Base-by-base conservation (phyloP, 2,888 invertebrate genomes). In the Aleiodes testaceus region DNA sequence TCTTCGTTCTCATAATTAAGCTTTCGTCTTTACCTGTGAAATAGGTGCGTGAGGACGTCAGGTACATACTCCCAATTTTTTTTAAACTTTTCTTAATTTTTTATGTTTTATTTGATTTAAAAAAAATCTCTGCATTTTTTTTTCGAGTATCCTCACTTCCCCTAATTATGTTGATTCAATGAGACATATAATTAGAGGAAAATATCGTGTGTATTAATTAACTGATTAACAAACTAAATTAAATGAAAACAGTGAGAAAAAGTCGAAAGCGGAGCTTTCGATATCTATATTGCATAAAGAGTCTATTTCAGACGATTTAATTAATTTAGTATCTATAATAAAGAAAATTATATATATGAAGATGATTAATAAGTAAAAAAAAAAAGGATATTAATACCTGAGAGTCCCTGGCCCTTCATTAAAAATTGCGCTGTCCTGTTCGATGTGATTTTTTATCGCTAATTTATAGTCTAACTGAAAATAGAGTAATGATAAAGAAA, bases 361-460 rank as follows among this genome's bases (percentile, higher is more conserved):
- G 45, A 66, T 26, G 59, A 55, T 14, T 16, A 22, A 68, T 53
- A 50, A 36, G 30, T 16, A 4, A 11, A 66, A 64, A 50, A 44
- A 63, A 20, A 72, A 53, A 65, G n/a, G 70, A 67, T 26, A 68
- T 47, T 59, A 53, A 63, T 59, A 68, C 20, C 72, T 73, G 72
- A 22, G 66, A 75, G 66, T 69, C 22, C 73, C 66, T 67, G 73
- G 55, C 70, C 74, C 70, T 66, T 61, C 42, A 59, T 47, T 76
- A 70, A 69, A 75, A 72, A 73, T 75, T 74, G 73, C 74, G 78
- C 74, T 80, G 77, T 79, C 79, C 79, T 77, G 77, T 79, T 81
- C 76, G 78, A 80, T 81, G 81, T 81, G 79, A 80, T 81, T 80
- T 79, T 81, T 81, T 81, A 80, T 80, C 69, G 81, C 78, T 79